Evolutionary conservation across 53 echinoderm and acorn worm species (phyloP), one percentile per base, ranked within the genome.

Genomic region (Arbacia lixula): DNA sequence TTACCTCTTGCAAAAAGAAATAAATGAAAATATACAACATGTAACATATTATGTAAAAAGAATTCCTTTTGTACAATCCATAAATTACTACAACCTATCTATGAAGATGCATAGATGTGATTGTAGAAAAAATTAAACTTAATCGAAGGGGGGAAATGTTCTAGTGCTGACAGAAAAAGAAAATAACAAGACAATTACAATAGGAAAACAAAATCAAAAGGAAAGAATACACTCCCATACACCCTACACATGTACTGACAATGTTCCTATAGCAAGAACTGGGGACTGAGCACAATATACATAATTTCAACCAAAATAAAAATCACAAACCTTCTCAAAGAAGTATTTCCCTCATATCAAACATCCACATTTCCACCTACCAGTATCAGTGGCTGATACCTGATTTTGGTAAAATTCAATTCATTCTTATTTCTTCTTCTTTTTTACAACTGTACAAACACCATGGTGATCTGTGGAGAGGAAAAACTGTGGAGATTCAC

Each of bases 1-100:
- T 74, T 53, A 74, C 74, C 53, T 74, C 74, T 74, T 74, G 74
- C 74, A 74, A 74, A 72, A 53, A 74, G 74, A 74, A 74, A 74
- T 74, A 74, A 74, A 74, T 74, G 74, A 74, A 74, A 51, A 74
- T 74, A 53, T 74, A 74, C 74, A 74, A 74, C 74, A 26, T 33
- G 74, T 52, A 74, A 74, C 35, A 74, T 53, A 46, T 14, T 46
- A 69, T 69, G 53, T 74, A 74, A 74, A 74, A 74, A 74, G 74
- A 53, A 74, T 74, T 41, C 49, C 74, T 53, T 52, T 74, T 53
- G 46, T 74, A 74, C 74, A 74, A 19, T 30, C 33, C 35, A 74
- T 74, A 74, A 52, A 73, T 73, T 51, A 73, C 73, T 46, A 73
- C 73, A 73, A 74, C 49, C 74, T 74, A 46, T 72, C 35, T 11